Evolutionary conservation across 2,888 invertebrate species (phyloP).

Genomic region (Geophilus truncorum): DNA sequence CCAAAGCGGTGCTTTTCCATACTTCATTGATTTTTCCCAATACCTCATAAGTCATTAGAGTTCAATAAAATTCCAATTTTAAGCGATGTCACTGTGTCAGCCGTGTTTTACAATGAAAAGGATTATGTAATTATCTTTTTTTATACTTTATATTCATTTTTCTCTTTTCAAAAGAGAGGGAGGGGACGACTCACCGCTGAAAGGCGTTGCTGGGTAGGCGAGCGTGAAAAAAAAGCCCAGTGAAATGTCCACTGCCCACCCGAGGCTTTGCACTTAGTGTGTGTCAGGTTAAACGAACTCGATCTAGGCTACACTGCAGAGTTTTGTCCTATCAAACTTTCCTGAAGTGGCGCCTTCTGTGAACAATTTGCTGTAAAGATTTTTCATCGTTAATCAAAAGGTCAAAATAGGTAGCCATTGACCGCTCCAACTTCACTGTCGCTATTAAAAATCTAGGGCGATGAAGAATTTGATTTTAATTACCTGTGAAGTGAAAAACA

Average conservation of each 20-base stretch:
- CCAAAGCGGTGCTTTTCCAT: background rate
- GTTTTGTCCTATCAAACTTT: slow-evolving; percentile 2
- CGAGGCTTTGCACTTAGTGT: slow-evolving; percentile 28
- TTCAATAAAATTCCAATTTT: background rate
- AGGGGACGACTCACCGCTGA: background rate
- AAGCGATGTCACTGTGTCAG: background rate
- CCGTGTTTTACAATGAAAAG: background rate
- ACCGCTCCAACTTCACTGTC: slow-evolving; percentile 4
- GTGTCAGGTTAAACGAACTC: slow-evolving; percentile 32
- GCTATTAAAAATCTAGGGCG: slow-evolving; percentile 25
- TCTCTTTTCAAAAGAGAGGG: background rate
- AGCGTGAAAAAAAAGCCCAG: background rate
- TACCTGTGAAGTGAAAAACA: background rate
- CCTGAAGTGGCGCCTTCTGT: background rate
- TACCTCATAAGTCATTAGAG: background rate
- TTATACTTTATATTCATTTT: background rate
- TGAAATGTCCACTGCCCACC: slow-evolving; percentile 24
- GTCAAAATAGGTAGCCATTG: slow-evolving; percentile 1
- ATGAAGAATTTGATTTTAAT: background rate
- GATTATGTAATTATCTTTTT: background rate
- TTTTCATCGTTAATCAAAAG: background rate
- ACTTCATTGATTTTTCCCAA: background rate
- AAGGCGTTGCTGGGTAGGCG: background rate
- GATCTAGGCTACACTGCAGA: slow-evolving; percentile 25
- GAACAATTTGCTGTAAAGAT: slow-evolving; percentile 2